Percentiles rank a stretch among this genome's conserved stretches.
phyloP scores from a whole-genome alignment of 2,888 invertebrate genomes.

The Tuberolachnus salignus region DNA sequence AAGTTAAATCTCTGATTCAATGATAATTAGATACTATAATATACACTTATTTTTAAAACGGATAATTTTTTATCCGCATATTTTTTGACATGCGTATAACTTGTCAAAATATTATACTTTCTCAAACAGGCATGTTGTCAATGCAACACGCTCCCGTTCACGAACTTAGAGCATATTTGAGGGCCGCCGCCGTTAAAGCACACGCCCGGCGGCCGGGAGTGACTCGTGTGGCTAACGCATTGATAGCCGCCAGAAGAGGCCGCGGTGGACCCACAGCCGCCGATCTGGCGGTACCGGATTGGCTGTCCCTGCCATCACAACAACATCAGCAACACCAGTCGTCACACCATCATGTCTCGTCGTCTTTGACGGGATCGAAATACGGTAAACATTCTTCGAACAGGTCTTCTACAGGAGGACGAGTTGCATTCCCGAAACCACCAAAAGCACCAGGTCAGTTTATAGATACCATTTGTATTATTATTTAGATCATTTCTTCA shows the following conservation, averaged over 20 bases:
- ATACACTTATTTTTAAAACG: no score
- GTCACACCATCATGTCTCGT: slow-evolving; percentile 19
- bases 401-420: slow-evolving; percentile 67
- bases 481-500: not conserved
- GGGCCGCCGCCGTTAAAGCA: slow-evolving; percentile 14
- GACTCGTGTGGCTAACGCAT: slow-evolving; percentile 73
- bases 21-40: no score
- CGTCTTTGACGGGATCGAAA: slow-evolving; percentile 67
- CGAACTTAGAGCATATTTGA: slow-evolving; percentile 32
- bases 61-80: no score
- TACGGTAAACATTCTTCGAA: slow-evolving; percentile 77
- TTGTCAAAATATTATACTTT: not conserved
- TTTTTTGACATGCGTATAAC: no score
- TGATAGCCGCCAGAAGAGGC: slow-evolving; percentile 68
- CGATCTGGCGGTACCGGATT: slow-evolving; percentile 68
- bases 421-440: slow-evolving; percentile 87
- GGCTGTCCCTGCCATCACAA: slow-evolving; percentile 65
- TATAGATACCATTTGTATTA: not conserved
- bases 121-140: slow-evolving; percentile 28
- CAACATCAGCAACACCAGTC: slow-evolving; percentile 26
- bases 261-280: slow-evolving; percentile 58
- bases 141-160: slow-evolving; percentile 33
- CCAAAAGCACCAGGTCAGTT: slow-evolving; percentile 80
- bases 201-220: slow-evolving; percentile 64
- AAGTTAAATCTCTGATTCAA: not conserved